phyloP scores from a whole-genome alignment of 1,140 invertebrate species.

The Drosophila parabipectinata region DNA sequence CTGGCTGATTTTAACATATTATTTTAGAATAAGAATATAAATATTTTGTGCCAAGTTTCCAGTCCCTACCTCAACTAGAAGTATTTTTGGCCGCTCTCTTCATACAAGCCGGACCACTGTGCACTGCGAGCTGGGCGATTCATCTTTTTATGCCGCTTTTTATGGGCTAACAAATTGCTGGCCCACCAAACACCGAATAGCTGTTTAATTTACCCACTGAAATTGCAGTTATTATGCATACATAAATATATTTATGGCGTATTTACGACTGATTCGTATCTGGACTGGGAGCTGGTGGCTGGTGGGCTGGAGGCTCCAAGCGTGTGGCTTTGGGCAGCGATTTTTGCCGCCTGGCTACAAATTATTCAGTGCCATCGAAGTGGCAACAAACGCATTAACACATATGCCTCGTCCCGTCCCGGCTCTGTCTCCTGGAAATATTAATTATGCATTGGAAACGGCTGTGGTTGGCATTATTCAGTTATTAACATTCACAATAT shows the following conservation, averaged over 20 bases:
- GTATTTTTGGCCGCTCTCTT: too few species aligned
- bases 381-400: slow-evolving; percentile 29
- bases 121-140: neutral
- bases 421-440: neutral
- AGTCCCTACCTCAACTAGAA: too few species aligned
- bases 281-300: neutral
- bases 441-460: slow-evolving; percentile 40
- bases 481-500: slow-evolving; percentile 17
- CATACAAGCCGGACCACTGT: too few species aligned
- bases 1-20: too few species aligned
- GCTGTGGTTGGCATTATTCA: slow-evolving; percentile 30
- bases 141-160: slow-evolving; percentile 26
- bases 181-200: slow-evolving; percentile 7
- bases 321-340: neutral
- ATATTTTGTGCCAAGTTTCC: too few species aligned
- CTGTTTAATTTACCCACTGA: slow-evolving; percentile 21
- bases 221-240: slow-evolving; percentile 25
- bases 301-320: too few species aligned
- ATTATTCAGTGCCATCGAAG: slow-evolving; percentile 17
- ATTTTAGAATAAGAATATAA: too few species aligned
- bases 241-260: slow-evolving; percentile 21
- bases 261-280: slow-evolving; percentile 15
- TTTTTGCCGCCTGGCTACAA: slow-evolving; percentile 1
- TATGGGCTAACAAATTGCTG: slow-evolving; percentile 10
- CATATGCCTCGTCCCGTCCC: neutral